Conservation (phyloP, 2,888 invertebrate genomes). For the Diaphora mendica region DNA sequence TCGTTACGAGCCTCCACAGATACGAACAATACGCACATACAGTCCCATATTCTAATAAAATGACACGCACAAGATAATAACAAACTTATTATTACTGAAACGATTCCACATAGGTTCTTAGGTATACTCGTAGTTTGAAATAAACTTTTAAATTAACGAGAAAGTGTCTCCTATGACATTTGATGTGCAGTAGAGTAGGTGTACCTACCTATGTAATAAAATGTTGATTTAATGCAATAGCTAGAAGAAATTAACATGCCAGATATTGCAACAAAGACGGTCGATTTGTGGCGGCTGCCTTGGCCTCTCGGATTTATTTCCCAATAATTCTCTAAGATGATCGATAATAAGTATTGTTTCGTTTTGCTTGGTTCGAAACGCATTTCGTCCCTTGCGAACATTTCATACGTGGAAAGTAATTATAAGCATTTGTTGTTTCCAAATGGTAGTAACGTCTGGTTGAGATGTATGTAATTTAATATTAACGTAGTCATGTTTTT, state of each 20-base stretch:
- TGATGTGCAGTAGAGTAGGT: conserved; percentile 34
- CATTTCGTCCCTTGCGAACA: conserved; percentile 54
- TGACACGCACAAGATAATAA: conserved; percentile 47
- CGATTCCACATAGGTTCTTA: conserved; percentile 37
- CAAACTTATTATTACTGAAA: conserved; percentile 56
- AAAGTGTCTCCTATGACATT: conserved; percentile 30
- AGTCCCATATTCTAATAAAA: conserved; percentile 49
- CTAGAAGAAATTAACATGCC: conserved; percentile 33
- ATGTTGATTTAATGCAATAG: conserved; percentile 45
- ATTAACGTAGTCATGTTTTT: conserved; percentile 73
- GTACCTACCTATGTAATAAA: conserved; percentile 37
- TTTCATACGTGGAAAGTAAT: conserved; percentile 71
- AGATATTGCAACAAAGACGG: conserved; percentile 45
- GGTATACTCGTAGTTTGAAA: conserved; percentile 15
- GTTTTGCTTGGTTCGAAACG: conserved; percentile 39
- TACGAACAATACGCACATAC: conserved; percentile 49
- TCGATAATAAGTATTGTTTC: conserved; percentile 65
- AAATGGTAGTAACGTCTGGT: conserved; percentile 68
- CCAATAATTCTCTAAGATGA: conserved; percentile 65
- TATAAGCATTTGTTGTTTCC: conserved; percentile 73
- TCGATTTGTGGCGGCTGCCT: conserved; percentile 44
- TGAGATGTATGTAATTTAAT: conserved; percentile 75
- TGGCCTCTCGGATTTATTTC: conserved; percentile 60
- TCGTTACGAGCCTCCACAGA: conserved; percentile 49
- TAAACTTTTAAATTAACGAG: conserved; percentile 35